phyloP scores from a whole-genome alignment of 2,797 vertebrate species.

The Muscicapa comitata region DNA sequence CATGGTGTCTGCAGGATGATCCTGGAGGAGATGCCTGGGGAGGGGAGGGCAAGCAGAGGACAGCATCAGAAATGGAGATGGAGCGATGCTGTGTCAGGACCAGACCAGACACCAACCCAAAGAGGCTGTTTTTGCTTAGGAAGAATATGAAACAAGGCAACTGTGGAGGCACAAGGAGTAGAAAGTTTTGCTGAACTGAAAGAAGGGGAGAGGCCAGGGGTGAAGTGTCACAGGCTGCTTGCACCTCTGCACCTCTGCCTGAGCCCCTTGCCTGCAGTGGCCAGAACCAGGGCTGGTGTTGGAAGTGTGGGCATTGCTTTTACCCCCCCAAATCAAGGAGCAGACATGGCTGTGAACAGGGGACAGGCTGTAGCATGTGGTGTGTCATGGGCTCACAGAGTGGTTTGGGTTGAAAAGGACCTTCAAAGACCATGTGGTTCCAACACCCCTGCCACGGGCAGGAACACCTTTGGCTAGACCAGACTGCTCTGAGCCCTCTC shows the following conservation, averaged over 20 bases:
- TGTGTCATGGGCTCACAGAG: background rate
- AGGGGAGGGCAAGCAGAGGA: background rate
- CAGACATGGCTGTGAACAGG: background rate
- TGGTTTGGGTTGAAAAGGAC: background rate
- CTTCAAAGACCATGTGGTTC: background rate
- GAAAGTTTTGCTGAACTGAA: background rate
- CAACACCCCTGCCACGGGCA: background rate
- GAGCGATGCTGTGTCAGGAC: background rate
- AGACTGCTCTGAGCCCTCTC: background rate
- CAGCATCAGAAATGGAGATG: background rate
- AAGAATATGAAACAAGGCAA: background rate
- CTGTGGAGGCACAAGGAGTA: background rate
- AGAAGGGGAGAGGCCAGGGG: background rate
- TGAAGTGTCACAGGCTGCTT: rapidly evolving
- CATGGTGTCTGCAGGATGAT: rapidly evolving
- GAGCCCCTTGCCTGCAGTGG: background rate
- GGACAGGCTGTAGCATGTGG: background rate
- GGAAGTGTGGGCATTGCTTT: background rate
- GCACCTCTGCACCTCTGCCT: background rate
- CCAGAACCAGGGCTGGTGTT: background rate
- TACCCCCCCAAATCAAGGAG: background rate
- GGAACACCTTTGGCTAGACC: background rate
- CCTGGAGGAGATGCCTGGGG: background rate
- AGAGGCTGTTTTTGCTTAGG: background rate
- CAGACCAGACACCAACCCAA: background rate